Conservation (phyloP, 2,797 vertebrate genomes). For the Bufotes viridis region DNA sequence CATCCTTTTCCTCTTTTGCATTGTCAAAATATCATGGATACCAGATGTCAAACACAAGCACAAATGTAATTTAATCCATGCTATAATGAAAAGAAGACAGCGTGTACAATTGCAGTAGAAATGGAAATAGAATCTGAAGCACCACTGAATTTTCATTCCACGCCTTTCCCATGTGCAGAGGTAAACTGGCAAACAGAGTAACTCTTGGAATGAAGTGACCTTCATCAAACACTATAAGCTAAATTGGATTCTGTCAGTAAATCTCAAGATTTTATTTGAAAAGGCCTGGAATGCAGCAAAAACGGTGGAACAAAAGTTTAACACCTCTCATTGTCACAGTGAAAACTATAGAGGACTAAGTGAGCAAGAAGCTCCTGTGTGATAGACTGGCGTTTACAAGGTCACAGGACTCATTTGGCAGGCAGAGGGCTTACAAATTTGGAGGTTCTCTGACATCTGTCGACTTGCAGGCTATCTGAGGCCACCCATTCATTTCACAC, state of each 20-base stretch:
- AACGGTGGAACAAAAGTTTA: constrained; percentile 19
- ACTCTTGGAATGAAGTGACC: not conserved
- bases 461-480: constrained; percentile 30
- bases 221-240: constrained; percentile 30
- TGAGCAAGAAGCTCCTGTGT: constrained; percentile 1
- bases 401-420: constrained; percentile 47
- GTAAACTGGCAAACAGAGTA: not conserved
- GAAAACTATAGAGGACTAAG: constrained; percentile 23
- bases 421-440: constrained; percentile 43
- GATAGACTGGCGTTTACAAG: constrained; percentile 38
- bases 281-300: not conserved
- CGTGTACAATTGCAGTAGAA: constrained; percentile 19
- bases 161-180: not conserved
- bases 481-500: constrained; percentile 54
- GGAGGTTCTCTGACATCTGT: constrained; percentile 49
- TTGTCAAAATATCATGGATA: constrained; percentile 19
- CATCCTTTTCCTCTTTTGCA: constrained; percentile 8
- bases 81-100: constrained; percentile 10
- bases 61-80: constrained; percentile 40
- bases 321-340: not conserved
- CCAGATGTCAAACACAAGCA: constrained; percentile 43
- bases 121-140: constrained; percentile 39
- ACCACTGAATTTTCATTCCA: constrained; percentile 29
- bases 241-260: constrained; percentile 33
- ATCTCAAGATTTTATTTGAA: not conserved